Conservation (phyloP, 1,140 invertebrate genomes). For the Nasonia vitripennis region DNA sequence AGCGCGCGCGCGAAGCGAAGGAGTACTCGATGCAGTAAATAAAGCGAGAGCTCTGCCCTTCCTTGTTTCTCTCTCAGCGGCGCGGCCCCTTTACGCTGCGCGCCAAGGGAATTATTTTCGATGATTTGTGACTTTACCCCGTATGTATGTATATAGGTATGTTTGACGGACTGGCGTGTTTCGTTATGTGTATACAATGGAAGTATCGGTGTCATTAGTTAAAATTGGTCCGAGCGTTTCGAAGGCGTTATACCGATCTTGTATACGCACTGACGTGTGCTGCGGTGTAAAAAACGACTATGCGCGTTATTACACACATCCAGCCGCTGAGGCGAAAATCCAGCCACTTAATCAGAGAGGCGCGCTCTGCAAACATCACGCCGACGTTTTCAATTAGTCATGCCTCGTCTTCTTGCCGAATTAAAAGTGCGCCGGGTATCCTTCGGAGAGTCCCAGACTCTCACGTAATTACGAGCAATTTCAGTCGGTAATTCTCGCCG, state of each 20-base stretch:
- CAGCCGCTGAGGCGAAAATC: neutral
- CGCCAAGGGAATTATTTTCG: neutral
- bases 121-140: neutral
- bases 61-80: slow-evolving; percentile 18
- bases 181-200: neutral
- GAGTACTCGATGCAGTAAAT: slow-evolving; percentile 55
- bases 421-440: neutral
- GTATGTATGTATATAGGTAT: too few relatives aligned
- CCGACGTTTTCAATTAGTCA: slow-evolving; percentile 1
- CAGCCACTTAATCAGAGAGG: neutral
- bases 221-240: neutral
- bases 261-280: too few relatives aligned
- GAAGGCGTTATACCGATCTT: too few relatives aligned
- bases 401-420: neutral
- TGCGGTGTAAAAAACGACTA: neutral
- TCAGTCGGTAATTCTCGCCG: slow-evolving; percentile 31
- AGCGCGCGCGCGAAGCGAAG: neutral
- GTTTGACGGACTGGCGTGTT: neutral
- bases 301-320: too few relatives aligned
- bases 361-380: neutral
- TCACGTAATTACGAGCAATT: slow-evolving; percentile 38
- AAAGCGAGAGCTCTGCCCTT: slow-evolving; percentile 55
- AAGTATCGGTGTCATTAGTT: slow-evolving; percentile 1
- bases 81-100: slow-evolving; percentile 36
- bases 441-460: slow-evolving; percentile 7